Evolutionary conservation across 2,113 vertebrate species (phyloP).

Genomic region (Asarcornis scutulata): DNA sequence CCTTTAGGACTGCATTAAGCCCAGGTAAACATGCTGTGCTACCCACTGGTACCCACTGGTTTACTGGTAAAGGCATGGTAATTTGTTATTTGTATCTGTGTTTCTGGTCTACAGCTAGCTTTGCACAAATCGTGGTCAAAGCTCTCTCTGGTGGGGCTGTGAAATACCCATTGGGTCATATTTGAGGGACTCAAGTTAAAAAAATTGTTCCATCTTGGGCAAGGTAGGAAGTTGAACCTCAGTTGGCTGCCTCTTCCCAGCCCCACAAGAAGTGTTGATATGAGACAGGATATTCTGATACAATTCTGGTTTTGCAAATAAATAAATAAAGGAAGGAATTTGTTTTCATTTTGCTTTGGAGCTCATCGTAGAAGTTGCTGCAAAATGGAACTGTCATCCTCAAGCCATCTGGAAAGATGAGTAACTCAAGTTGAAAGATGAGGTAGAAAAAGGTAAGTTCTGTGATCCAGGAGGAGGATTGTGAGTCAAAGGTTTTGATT

Average conservation of each 20-base stretch:
- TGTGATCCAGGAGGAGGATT: not conserved
- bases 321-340: not conserved
- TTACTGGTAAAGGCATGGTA: not conserved
- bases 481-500: not conserved
- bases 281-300: not conserved
- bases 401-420: not conserved
- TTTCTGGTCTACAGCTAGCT: not conserved
- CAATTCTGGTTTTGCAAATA: not conserved
- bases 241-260: not conserved
- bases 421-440: not conserved
- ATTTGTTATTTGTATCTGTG: not conserved
- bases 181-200: not conserved
- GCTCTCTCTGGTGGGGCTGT: not conserved
- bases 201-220: not conserved
- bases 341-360: not conserved
- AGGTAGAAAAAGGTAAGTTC: not conserved
- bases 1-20: not conserved
- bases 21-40: accelerated
- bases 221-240: not conserved
- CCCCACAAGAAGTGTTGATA: not conserved
- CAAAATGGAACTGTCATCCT: not conserved
- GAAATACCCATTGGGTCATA: not conserved
- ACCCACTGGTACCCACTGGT: not conserved
- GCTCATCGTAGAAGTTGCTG: not conserved
- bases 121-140: not conserved